These are phyloP conservation scores for Megaceryle alcyon DNA, from an alignment of 2,797 vertebrate genomes.

Conservation along the genomic window DNA sequence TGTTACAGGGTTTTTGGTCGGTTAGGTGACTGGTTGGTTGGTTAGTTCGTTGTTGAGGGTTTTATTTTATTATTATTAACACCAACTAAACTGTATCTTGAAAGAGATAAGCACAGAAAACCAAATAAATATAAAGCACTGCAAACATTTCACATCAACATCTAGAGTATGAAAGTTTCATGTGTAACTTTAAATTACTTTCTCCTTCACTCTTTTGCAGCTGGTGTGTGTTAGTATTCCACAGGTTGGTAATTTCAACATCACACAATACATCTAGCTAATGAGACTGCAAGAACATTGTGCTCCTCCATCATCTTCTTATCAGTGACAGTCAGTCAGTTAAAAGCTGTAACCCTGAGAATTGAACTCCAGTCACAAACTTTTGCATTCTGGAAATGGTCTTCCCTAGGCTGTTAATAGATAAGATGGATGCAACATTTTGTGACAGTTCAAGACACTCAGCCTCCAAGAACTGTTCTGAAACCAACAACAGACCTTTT, in stretches of 20 bases:
- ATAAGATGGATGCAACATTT: slow-evolving; percentile 68
- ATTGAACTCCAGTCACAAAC: slow-evolving; percentile 71
- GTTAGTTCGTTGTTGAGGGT: accelerated
- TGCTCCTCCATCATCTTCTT: slow-evolving; percentile 77
- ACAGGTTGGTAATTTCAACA: slow-evolving; percentile 47
- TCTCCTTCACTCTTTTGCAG: slow-evolving; percentile 4
- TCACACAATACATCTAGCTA: slow-evolving; percentile 72
- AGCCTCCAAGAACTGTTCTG: slow-evolving; percentile 42
- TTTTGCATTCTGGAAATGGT: slow-evolving; percentile 73
- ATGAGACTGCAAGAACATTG: slow-evolving; percentile 74
- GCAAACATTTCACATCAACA: not conserved
- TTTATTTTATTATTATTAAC: not conserved
- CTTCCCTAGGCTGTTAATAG: slow-evolving; percentile 67
- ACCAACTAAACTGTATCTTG: not conserved
- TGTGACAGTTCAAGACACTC: slow-evolving; percentile 62
- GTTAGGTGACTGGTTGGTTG: not conserved
- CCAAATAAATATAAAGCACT: not conserved
- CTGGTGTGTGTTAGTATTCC: slow-evolving; percentile 60
- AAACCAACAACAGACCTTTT: slow-evolving; percentile 64
- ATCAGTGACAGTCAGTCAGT: slow-evolving; percentile 79
- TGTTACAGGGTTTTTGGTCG: not conserved
- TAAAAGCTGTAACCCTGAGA: slow-evolving; percentile 72
- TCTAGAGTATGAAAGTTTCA: slow-evolving; percentile 40
- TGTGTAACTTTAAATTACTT: slow-evolving; percentile 66
- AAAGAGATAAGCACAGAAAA: not conserved